Evolutionary conservation across 1,140 invertebrate species (phyloP).

Genomic region (Drosophila rhopaloa): DNA sequence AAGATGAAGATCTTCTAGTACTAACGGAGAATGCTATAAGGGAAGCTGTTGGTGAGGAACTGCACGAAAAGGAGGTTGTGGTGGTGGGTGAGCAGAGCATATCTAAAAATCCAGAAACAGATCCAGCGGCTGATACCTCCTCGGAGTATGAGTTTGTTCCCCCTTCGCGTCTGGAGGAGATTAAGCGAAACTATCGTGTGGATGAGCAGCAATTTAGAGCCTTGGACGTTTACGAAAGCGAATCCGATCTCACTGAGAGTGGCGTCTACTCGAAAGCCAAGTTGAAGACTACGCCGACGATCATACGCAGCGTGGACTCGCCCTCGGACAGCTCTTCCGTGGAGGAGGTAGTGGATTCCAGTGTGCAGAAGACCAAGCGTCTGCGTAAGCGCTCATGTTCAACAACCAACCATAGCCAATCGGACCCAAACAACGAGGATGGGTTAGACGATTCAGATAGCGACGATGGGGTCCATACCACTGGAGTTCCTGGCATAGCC

Average conservation of each 20-base stretch:
- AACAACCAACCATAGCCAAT: conserved; percentile 69
- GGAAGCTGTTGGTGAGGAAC: conserved; percentile 25
- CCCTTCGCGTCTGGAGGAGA: conserved; percentile 56
- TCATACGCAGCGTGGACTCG: conserved; percentile 64
- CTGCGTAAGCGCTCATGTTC: conserved; percentile 74
- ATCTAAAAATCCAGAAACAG: not conserved
- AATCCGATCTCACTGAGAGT: conserved; percentile 79
- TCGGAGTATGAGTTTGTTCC: conserved; percentile 70
- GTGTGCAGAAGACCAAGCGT: conserved; percentile 65
- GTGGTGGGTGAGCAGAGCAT: too few relatives aligned
- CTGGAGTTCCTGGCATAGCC: conserved; percentile 68
- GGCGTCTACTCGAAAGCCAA: conserved; percentile 74
- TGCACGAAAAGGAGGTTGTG: not conserved
- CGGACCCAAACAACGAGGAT: conserved; percentile 58
- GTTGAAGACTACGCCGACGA: conserved; percentile 46
- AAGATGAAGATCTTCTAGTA: conserved; percentile 70
- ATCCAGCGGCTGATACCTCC: conserved; percentile 33
- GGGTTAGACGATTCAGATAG: conserved; percentile 37
- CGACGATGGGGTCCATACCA: conserved; percentile 53
- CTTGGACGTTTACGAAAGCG: conserved; percentile 80
- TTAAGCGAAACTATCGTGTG: conserved; percentile 70
- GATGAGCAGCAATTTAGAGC: conserved; percentile 74
- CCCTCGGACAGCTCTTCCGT: conserved; percentile 52
- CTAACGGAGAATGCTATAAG: conserved; percentile 67
- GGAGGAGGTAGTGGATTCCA: conserved; percentile 45